A percentile compares a stretch with the other conserved stretches of the same genome.
Evolutionary conservation across 1,140 invertebrate species (phyloP).

Genomic region (Pseudomyrmex pallidus): DNA sequence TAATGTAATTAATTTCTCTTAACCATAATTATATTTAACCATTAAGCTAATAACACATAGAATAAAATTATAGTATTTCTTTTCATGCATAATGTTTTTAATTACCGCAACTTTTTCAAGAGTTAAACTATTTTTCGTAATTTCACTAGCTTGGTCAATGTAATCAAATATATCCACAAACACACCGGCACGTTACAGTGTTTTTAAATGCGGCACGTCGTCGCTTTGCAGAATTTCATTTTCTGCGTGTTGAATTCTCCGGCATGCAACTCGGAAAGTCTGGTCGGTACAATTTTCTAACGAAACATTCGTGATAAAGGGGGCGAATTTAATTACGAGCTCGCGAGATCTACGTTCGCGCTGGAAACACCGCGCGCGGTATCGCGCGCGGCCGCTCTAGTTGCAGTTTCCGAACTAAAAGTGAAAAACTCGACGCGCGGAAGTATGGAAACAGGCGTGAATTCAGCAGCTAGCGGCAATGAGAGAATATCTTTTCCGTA

Average conservation of each 20-base stretch:
- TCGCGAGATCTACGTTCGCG: conserved; percentile 35
- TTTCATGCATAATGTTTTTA: conserved; percentile 1
- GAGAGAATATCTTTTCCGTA: conserved; percentile 8
- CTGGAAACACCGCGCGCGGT: conserved; percentile 13
- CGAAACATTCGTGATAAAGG: conserved; percentile 54
- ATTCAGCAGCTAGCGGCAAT: not conserved
- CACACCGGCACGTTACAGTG: not conserved
- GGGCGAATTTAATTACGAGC: conserved; percentile 53
- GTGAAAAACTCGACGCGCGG: conserved; percentile 18
- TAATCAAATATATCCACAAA: conserved; percentile 25
- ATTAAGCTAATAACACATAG: not conserved
- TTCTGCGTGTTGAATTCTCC: conserved; percentile 40
- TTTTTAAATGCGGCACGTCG: conserved; percentile 30
- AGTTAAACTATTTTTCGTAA: not conserved
- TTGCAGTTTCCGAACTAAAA: conserved; percentile 40
- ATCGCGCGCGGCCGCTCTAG: conserved; percentile 1
- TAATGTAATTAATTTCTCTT: not conserved
- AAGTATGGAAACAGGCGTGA: conserved; percentile 9
- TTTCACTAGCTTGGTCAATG: conserved; percentile 4
- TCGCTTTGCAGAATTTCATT: conserved; percentile 53
- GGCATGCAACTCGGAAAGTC: conserved; percentile 18
- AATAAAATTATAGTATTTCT: not conserved
- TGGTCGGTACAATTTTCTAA: conserved; percentile 37
- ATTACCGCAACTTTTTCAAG: not conserved
- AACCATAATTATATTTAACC: not conserved